phyloP scores from a whole-genome alignment of 1,140 invertebrate species.

The Drosophila prosaltans region DNA sequence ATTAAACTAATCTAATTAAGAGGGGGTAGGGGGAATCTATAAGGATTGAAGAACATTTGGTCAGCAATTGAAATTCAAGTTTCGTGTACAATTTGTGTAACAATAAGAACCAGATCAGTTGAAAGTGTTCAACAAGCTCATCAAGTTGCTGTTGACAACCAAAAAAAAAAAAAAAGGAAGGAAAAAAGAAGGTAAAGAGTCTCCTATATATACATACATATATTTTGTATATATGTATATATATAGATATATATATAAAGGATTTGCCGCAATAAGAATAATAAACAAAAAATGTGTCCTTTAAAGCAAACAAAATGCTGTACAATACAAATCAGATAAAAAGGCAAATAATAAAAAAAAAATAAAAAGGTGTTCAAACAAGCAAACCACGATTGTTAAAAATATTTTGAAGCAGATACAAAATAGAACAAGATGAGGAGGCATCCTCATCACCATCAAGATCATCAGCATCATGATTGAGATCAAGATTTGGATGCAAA shows the following conservation, averaged over 20 bases:
- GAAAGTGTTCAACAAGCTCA: constrained; percentile 68
- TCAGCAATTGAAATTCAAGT: constrained; percentile 5
- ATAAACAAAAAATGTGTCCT: constrained; percentile 74
- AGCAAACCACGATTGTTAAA: constrained; percentile 81
- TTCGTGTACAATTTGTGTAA: constrained; percentile 21
- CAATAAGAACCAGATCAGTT: constrained; percentile 74
- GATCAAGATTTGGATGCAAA: constrained; percentile 49
- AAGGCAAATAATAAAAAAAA: constrained; percentile 33
- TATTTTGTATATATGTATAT: not conserved
- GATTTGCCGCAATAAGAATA: constrained; percentile 72
- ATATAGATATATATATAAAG: constrained; percentile 11
- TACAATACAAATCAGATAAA: constrained; percentile 77
- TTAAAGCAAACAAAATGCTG: constrained; percentile 76
- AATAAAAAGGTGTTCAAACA: constrained; percentile 77
- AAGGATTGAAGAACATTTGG: not conserved
- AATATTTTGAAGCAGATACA: constrained; percentile 77
- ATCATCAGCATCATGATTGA: constrained; percentile 26
- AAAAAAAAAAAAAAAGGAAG: constrained; percentile 14
- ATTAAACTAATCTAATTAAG: constrained; percentile 8
- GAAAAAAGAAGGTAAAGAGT: constrained; percentile 2
- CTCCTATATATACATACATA: not conserved
- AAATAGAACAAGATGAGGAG: constrained; percentile 67
- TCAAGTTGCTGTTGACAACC: constrained; percentile 71
- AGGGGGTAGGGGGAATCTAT: not conserved
- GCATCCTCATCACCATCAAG: constrained; percentile 13